Percentiles rank a stretch among this genome's conserved stretches.
Evolutionary conservation across 2,797 vertebrate species (phyloP).

Genomic region (Alfaro cultratus): DNA sequence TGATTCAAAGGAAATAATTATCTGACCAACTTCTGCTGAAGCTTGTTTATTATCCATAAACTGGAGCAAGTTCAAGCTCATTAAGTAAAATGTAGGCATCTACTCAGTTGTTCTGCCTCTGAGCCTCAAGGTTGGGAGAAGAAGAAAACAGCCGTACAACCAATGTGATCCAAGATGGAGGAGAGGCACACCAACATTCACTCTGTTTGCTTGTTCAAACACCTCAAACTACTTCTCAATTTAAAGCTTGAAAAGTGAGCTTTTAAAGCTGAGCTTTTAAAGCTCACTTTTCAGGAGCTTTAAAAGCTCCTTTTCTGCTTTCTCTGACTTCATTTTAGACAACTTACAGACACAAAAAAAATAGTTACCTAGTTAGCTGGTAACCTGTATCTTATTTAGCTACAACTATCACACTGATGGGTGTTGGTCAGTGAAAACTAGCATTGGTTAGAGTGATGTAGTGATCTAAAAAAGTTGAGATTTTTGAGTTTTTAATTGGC

Average conservation of each 20-base stretch:
- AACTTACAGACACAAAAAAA: neutral
- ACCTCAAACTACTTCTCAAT: neutral
- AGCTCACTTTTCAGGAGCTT: neutral
- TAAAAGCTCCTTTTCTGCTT: neutral
- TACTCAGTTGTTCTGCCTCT: neutral
- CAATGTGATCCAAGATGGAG: slow-evolving; percentile 64
- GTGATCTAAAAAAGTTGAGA: neutral
- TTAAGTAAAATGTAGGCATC: neutral
- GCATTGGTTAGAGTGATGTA: neutral
- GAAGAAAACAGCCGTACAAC: slow-evolving; percentile 79
- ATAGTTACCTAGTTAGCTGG: neutral
- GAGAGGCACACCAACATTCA: neutral
- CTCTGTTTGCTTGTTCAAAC: neutral
- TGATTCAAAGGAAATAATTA: neutral
- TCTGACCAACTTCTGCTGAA: neutral
- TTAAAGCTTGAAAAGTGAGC: neutral
- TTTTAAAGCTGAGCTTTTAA: neutral
- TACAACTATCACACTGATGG: neutral
- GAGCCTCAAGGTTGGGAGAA: slow-evolving; percentile 77
- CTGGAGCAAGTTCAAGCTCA: neutral
- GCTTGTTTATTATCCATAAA: neutral
- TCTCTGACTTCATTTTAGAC: neutral
- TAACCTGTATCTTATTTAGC: neutral
- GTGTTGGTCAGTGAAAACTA: neutral
- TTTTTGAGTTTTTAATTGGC: neutral